Base-by-base conservation (phyloP, 2,113 vertebrate genomes). In the Numida meleagris region DNA sequence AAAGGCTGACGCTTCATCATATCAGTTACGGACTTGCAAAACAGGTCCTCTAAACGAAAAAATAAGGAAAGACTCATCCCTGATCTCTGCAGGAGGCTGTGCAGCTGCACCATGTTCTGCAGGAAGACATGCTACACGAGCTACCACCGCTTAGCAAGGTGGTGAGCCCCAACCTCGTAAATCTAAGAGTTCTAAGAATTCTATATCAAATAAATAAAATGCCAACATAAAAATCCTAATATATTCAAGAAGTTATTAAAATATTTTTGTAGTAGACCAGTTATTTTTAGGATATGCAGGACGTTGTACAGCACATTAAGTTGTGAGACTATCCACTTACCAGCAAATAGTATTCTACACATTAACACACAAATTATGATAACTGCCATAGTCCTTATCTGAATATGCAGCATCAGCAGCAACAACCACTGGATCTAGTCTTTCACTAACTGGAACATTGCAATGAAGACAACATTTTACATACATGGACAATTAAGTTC, bases 271-370 rank as follows among this genome's bases (percentile, higher is more conserved):
- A 93, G 92, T 93, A 94, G 85, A 88, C 89, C 93, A 88, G 89
- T 94, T 94, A 79, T 78, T 89, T 95, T 96, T 93, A 93, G 79
- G 79, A 88, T 95, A 97, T 63, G 93, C 61, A 95, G 90, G 73
- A 91, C 83, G 88, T 95, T 95, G 93, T 95, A 97, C 93, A 97
- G 89, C 94, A 96, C 95, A 91, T 82, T 75, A 89, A 94, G n/a
- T 86, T 86, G 93, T 95, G 93, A 95, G 90, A 94, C 94, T 94
- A 97, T 90, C 91, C 93, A 95, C 93, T 95, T 95, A 96, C 93
- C 96, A 95, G 95, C 91, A 95, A 95, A 96, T 93, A 72, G 90
- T 62, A 94, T 93, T 96, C 95, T 94, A 96, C 95, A 96, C 93
- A 94, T 92, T 51, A 91, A 95, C 93, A 97, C 94, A 96, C 85